Conservation (phyloP, 2,113 vertebrate genomes). For the Scatophagus argus region DNA sequence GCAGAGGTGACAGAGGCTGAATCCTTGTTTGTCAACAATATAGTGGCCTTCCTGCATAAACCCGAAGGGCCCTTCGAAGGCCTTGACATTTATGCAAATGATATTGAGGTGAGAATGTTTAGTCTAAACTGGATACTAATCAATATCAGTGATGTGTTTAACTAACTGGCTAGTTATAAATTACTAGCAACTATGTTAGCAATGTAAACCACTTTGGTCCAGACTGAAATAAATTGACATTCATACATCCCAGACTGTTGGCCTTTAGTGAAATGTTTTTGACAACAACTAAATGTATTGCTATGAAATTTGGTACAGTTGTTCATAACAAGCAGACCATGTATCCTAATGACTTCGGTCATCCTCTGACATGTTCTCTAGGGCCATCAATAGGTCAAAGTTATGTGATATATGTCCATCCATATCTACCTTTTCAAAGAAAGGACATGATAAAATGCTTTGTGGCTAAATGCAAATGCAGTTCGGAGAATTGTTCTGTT, state of each 20-base stretch:
- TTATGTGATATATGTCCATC: not conserved
- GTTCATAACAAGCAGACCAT: not conserved
- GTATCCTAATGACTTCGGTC: not conserved
- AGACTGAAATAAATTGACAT: not conserved
- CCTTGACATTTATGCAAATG: not conserved
- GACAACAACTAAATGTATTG: too few relatives aligned
- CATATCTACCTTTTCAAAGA: not conserved
- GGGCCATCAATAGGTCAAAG: not conserved
- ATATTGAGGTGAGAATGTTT: slow-evolving; percentile 7
- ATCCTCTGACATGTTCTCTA: not conserved
- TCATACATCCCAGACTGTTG: too few relatives aligned
- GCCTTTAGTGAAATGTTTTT: too few relatives aligned
- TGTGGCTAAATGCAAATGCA: not conserved
- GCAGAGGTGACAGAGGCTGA: not conserved
- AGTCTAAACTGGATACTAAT: not conserved
- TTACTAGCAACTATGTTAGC: not conserved
- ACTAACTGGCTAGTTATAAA: not conserved
- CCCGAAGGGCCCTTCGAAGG: not conserved
- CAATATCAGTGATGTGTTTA: not conserved
- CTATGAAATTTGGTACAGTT: too few relatives aligned
- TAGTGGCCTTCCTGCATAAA: not conserved
- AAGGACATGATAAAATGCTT: not conserved
- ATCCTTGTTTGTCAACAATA: accelerated
- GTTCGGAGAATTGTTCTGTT: not conserved
- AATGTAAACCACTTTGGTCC: not conserved